phyloP scores from a whole-genome alignment of 2,888 invertebrate genomes.

The Diachrysia chrysitis region DNA sequence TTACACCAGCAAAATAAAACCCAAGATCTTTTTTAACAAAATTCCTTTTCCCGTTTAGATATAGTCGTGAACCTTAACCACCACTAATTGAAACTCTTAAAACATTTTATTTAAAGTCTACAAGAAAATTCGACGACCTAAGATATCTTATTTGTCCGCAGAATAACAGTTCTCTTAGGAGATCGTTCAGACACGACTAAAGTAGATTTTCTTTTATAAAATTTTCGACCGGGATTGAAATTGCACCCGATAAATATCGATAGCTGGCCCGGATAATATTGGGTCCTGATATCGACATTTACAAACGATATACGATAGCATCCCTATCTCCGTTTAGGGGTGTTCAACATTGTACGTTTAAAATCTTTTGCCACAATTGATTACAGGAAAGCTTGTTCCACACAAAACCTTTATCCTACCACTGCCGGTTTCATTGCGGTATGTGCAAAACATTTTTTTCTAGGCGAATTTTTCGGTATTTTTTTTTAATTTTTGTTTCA shows the following conservation, averaged over 20 bases:
- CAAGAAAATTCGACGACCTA: background rate
- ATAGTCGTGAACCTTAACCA: background rate
- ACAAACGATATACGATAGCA: constrained; percentile 47
- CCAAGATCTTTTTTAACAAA: no score
- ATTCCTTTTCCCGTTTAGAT: no score
- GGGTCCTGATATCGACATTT: constrained; percentile 31
- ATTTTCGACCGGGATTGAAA: constrained; percentile 47
- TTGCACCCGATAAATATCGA: constrained; percentile 41
- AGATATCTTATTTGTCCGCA: background rate
- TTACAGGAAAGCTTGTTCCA: background rate
- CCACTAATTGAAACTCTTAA: background rate
- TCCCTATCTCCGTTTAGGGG: constrained; percentile 30
- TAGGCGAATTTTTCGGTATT: no score
- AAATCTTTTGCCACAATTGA: constrained; percentile 7
- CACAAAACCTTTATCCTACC: background rate
- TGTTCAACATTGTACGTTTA: constrained; percentile 20
- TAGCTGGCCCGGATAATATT: constrained; percentile 41
- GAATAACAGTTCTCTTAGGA: constrained; percentile 20
- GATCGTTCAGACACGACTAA: constrained; percentile 15
- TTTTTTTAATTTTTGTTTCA: no score
- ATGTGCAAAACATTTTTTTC: background rate
- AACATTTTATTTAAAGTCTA: background rate
- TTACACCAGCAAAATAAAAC: no score
- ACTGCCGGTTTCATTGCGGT: no score
- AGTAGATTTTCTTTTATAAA: constrained; percentile 43